Evolutionary conservation across 2,797 vertebrate genomes (phyloP).

Genomic region (Hippocampus kuda): DNA sequence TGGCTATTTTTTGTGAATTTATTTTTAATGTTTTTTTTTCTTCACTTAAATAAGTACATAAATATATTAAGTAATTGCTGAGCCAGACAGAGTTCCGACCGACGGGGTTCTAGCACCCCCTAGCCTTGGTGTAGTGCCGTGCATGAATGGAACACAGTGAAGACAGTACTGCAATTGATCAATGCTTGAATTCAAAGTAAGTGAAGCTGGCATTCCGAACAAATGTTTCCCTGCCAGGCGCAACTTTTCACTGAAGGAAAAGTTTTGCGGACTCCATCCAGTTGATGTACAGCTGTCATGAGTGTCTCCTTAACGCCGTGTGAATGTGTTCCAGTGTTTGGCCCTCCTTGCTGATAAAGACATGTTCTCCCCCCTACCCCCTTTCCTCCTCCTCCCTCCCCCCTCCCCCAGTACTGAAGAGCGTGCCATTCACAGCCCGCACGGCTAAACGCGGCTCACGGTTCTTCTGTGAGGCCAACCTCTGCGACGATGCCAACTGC

Average conservation of each 20-base stretch:
- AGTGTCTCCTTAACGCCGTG: background rate
- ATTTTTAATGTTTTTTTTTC: too few species aligned
- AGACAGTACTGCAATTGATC: background rate
- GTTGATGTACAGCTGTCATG: background rate
- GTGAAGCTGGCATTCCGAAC: background rate
- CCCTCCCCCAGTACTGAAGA: conserved; percentile 86
- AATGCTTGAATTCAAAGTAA: background rate
- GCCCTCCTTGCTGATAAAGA: conserved; percentile 3
- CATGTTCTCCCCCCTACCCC: conserved; percentile 21
- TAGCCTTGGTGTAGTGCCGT: too few species aligned
- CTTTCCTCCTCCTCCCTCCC: conserved; percentile 46
- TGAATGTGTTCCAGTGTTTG: conserved; percentile 20
- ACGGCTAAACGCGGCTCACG: conserved; percentile 95
- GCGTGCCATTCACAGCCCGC: conserved; percentile 95
- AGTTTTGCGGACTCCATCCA: conserved; percentile 15
- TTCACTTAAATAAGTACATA: too few species aligned
- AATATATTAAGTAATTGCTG: too few species aligned
- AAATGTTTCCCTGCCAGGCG: background rate
- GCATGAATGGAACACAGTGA: too few species aligned
- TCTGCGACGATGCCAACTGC: conserved; percentile 96
- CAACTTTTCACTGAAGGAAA: background rate
- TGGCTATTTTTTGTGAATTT: too few species aligned
- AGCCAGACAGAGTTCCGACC: too few species aligned
- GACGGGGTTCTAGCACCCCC: too few species aligned
- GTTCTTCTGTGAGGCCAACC: conserved; percentile 96